Evolutionary conservation across 2,113 vertebrate species (phyloP), one percentile per base, ranked within the genome.

Genomic region (Toxotes chatareus): DNA sequence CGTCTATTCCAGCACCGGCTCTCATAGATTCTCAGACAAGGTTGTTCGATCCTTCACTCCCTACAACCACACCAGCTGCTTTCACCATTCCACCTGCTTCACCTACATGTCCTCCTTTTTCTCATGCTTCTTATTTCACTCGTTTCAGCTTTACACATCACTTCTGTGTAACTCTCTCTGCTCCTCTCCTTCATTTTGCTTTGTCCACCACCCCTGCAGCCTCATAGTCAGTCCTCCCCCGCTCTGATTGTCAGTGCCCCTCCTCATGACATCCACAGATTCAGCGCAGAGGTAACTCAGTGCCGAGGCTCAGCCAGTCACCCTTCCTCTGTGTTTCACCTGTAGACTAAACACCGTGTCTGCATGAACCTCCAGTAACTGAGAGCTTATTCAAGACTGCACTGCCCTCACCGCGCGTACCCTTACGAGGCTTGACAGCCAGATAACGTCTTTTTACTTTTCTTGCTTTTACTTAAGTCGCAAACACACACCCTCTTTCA

Each of bases 21-120:
- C 94, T 5, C 97, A 99, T 53, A 91, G 97, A 67, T 98, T 97
- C 92, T 95, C 97, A 23, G 94, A 96, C 62, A 96, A 96, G 94
- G 98, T 99, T 90, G 79, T 31, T 13, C n/a, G n/a, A 14, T 4
- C 7, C 1, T 32, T 55, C 42, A 42, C 67, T 23, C 1, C 0
- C 11, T 23, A 3, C 34, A 11, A 17, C 51, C 13, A 11, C 7
- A 16, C 65, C 7, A 6, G 36, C 42, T 32, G 0, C 72, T 47
- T 91, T 91, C 90, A 87, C 95, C 94, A 94, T 93, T 72, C 92
- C 94, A 86, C 94, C 95, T 94, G 92, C 91, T 94, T 94, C 94
- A 13, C 59, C 61, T 59, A 17, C 19, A 55, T 42, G 31, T 62
- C 23, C 14, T 31, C 31, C 9, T 0, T 0, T 36, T 87, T 47